These are phyloP conservation scores for Botia kubotai DNA, from an alignment of 2,797 vertebrate genomes.

Conservation along the genomic window DNA sequence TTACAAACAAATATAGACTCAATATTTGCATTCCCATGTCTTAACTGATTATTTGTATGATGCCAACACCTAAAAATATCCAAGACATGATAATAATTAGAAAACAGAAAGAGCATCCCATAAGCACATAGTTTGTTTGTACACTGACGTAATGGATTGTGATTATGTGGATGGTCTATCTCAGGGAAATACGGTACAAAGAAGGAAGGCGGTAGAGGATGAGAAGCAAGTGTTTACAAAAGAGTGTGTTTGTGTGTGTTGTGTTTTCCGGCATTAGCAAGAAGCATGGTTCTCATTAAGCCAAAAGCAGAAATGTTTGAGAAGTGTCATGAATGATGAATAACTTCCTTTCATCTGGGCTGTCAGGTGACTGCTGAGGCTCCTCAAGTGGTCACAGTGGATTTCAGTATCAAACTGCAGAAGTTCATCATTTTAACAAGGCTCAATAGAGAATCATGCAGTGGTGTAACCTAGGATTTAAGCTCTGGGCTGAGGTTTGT, in stretches of 20 bases:
- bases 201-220: slow-evolving; percentile 5
- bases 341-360: slow-evolving; percentile 51
- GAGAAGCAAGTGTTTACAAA: slow-evolving; percentile 14
- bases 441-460: background rate
- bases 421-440: background rate
- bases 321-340: slow-evolving; percentile 55
- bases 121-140: background rate
- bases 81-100: background rate
- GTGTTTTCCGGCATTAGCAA: slow-evolving; percentile 14
- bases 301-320: slow-evolving; percentile 21
- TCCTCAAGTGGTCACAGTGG: slow-evolving; percentile 11
- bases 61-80: background rate
- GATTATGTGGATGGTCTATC: background rate
- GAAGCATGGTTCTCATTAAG: slow-evolving; percentile 58
- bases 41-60: background rate
- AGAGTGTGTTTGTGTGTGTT: slow-evolving; percentile 37
- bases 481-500: background rate
- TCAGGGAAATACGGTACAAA: background rate
- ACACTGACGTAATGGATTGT: background rate
- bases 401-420: background rate
- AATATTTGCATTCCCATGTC: background rate
- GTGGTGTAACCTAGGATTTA: background rate
- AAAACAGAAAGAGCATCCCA: background rate
- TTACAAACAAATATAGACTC: background rate
- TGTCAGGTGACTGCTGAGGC: slow-evolving; percentile 32